These are phyloP conservation scores for Cecidostiba fungosa DNA, from an alignment of 2,888 invertebrate species.

Conservation along the genomic window DNA sequence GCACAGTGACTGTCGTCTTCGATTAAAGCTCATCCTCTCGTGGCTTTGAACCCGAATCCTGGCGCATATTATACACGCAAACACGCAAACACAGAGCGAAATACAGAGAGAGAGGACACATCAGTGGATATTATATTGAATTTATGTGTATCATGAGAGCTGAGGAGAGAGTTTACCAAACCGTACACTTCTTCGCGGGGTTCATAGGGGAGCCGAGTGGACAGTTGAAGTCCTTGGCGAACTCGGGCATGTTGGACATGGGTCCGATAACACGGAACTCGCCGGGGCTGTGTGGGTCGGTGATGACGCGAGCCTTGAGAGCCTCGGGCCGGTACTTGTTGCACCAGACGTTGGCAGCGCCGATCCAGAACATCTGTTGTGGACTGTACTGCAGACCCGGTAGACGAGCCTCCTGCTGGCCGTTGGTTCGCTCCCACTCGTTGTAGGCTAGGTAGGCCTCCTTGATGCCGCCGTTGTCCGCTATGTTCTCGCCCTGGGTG, in stretches of 20 bases:
- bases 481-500: constrained; percentile 96
- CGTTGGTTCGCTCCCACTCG: constrained; percentile 86
- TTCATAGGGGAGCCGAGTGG: constrained; percentile 84
- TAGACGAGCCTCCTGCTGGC: constrained; percentile 83
- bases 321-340: constrained; percentile 83
- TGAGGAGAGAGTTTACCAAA: constrained; percentile 81
- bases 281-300: constrained; percentile 88
- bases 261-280: constrained; percentile 83
- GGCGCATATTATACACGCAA: too few species aligned
- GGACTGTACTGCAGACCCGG: constrained; percentile 88
- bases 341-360: constrained; percentile 84
- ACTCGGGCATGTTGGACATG: constrained; percentile 83
- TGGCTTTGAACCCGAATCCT: too few species aligned
- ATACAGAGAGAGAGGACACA: background rate
- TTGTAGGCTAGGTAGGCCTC: constrained; percentile 92
- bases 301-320: constrained; percentile 89
- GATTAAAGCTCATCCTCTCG: too few species aligned
- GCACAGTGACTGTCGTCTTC: too few species aligned
- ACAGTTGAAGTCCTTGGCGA: constrained; percentile 84
- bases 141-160: background rate
- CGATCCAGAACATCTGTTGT: constrained; percentile 84
- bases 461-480: constrained; percentile 95
- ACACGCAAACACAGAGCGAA: background rate
- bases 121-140: background rate
- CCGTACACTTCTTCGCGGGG: constrained; percentile 83